Evolutionary conservation across 1,140 invertebrate species (phyloP).

Genomic region (Hypothenemus hampei): DNA sequence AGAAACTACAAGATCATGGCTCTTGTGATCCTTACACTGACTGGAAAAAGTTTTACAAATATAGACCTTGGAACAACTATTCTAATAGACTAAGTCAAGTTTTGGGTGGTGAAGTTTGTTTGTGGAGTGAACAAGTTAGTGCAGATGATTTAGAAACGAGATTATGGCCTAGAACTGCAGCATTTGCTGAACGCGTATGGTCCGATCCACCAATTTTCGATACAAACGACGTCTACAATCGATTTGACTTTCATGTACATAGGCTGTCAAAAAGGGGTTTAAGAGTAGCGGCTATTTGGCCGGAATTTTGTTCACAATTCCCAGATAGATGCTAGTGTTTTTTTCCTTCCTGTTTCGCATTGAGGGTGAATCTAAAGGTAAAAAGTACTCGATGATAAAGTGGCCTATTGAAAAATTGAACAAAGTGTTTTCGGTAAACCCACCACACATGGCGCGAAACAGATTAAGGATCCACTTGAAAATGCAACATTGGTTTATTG

Average conservation of each 20-base stretch:
- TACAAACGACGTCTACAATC: conserved; percentile 54
- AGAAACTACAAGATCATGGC: conserved; percentile 55
- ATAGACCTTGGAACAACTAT: conserved; percentile 60
- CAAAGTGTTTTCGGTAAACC: conserved; percentile 22
- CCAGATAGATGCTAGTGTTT: conserved; percentile 58
- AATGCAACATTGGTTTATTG: conserved; percentile 18
- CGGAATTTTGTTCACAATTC: conserved; percentile 67
- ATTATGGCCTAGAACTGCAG: conserved; percentile 64
- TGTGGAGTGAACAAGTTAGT: conserved; percentile 66
- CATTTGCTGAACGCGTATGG: conserved; percentile 59
- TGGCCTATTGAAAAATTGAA: conserved; percentile 1
- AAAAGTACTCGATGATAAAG: conserved; percentile 1
- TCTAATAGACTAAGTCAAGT: conserved; percentile 41
- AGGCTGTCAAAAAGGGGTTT: conserved; percentile 57
- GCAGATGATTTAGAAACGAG: conserved; percentile 56
- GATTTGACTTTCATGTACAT: conserved; percentile 59
- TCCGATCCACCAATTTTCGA: conserved; percentile 31
- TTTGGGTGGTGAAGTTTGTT: conserved; percentile 61
- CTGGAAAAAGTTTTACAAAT: conserved; percentile 77
- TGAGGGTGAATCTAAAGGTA: not conserved
- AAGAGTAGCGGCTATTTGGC: conserved; percentile 63
- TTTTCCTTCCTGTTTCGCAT: not conserved
- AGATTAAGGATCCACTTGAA: conserved; percentile 18
- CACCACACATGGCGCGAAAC: conserved; percentile 23
- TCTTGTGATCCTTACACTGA: conserved; percentile 73